phyloP scores from a whole-genome alignment of 2,113 vertebrate species.

The Desmodus rotundus region DNA sequence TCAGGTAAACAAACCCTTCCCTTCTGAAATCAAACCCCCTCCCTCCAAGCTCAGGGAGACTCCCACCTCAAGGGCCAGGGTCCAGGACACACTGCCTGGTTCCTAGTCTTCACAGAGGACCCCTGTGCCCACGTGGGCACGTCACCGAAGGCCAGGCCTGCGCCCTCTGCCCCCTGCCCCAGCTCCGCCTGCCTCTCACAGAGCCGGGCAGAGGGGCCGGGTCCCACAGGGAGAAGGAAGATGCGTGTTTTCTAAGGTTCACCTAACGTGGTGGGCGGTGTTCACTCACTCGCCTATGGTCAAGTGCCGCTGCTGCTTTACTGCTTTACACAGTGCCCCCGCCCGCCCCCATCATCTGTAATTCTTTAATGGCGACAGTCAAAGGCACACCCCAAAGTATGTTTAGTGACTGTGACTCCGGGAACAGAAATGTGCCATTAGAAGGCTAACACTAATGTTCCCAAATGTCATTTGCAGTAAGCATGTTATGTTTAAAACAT shows the following conservation, averaged over 20 bases:
- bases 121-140: too few species aligned
- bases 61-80: too few species aligned
- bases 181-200: too few species aligned
- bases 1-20: not conserved
- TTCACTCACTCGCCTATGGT: not conserved
- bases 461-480: not conserved
- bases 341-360: not conserved
- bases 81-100: too few species aligned
- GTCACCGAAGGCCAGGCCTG: too few species aligned
- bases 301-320: not conserved
- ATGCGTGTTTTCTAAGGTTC: not conserved
- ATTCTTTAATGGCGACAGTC: not conserved
- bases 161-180: too few species aligned
- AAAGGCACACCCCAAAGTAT: not conserved
- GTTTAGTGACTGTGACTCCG: not conserved
- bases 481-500: not conserved
- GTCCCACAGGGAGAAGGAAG: not conserved
- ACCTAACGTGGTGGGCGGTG: not conserved
- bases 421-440: slow-evolving; percentile 1
- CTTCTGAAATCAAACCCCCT: too few species aligned
- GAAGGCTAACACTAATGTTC: not conserved
- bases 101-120: too few species aligned
- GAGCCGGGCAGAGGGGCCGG: too few species aligned
- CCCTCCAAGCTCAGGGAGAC: too few species aligned
- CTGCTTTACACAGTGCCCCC: not conserved